Evolutionary conservation across 92 coral and sea anemone species (phyloP), one percentile per base, ranked within the genome.

Genomic region (Diadumene lineata): DNA sequence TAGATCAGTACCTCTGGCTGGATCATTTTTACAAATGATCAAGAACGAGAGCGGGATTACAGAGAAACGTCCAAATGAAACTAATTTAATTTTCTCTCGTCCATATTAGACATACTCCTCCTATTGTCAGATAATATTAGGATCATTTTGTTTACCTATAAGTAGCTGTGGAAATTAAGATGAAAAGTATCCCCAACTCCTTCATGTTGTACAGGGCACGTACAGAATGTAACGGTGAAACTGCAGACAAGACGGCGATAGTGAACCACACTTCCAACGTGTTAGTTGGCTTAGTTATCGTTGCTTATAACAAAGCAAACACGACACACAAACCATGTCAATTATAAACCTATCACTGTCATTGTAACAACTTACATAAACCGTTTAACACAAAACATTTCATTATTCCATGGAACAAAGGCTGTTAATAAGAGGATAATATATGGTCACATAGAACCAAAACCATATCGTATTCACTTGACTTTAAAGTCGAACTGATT

Each of bases 161-260:
- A 6, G 68, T 62, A n/a, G 43, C 3, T 1, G 68, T 21, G 31
- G 4, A 28, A 23, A 30, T 43, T 4, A 62, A 23, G 68, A 29
- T 13, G 43, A 62, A 31, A 3, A 62, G 1, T 21, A 30, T 4
- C 68, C 28, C 18, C 68, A 62, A 62, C 13, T 6, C 21, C 38
- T 23, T 62, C 68, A 62, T 62, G 18, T 62, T 29, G 68, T 30
- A 22, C n/a, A n/a, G n/a, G n/a, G n/a, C n/a, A n/a, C n/a, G n/a
- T n/a, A n/a, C n/a, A n/a, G n/a, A 25, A 22, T 25, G 64, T 1
- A 22, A 32, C 64, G 30, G 16, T 58, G 26, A 32, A 6, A 28
- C 38, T 62, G 65, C 65, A 7, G 68, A 27, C 31, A 13, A 4
- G 1, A 1, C 2, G 1, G 27, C 8, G 32, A 62, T 28, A 62